Evolutionary conservation across 2,113 vertebrate species (phyloP).

Genomic region (Perca schrenkii): DNA sequence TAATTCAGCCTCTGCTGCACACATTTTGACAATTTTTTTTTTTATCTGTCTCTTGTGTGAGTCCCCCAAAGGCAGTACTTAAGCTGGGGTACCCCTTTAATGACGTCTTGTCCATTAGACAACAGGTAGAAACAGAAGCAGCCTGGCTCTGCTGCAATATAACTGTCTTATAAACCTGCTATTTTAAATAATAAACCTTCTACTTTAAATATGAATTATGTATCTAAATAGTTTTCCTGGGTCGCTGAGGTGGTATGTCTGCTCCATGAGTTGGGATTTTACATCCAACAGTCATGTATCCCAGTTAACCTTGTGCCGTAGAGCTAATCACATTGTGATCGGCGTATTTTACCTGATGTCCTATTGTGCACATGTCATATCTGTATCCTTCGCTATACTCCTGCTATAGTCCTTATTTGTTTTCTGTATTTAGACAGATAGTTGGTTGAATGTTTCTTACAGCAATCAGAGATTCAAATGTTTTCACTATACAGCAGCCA

Average conservation of each 20-base stretch:
- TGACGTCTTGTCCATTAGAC: neutral
- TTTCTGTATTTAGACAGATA: slow-evolving; percentile 66
- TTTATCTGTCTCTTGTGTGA: neutral
- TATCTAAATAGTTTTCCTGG: neutral
- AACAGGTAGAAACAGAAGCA: neutral
- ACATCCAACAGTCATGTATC: slow-evolving; percentile 48
- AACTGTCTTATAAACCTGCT: no score
- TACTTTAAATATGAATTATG: neutral
- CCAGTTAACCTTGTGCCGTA: slow-evolving; percentile 72
- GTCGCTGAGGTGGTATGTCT: slow-evolving; percentile 20
- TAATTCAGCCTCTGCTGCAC: neutral
- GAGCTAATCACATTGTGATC: slow-evolving; percentile 68
- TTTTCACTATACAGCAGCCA: slow-evolving; percentile 44
- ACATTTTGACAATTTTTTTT: neutral
- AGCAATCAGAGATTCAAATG: slow-evolving; percentile 57
- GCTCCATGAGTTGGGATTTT: slow-evolving; percentile 65
- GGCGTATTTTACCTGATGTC: slow-evolving; percentile 69
- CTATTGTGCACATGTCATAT: slow-evolving; percentile 59
- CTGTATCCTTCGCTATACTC: slow-evolving; percentile 62
- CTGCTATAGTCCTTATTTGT: slow-evolving; percentile 62
- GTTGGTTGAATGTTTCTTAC: slow-evolving; percentile 67
- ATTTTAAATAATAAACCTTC: neutral
- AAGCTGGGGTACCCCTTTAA: neutral
- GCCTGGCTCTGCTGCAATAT: neutral
- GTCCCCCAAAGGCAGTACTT: neutral